Evolutionary conservation across 2,113 vertebrate genomes (phyloP).

Genomic region (Amphiprion percula): DNA sequence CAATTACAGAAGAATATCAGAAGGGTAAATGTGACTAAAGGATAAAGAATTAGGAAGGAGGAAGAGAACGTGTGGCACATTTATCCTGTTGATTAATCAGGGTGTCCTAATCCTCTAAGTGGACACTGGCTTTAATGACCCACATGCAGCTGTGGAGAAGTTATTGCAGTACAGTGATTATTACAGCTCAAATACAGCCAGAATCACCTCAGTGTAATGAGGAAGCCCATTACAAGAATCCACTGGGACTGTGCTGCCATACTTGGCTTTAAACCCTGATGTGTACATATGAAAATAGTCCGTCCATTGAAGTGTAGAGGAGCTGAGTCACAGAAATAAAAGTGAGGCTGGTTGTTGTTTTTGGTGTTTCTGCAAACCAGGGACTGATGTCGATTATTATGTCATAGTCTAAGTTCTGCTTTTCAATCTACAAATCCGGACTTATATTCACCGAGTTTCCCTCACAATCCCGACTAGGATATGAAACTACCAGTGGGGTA

Average conservation of each 20-base stretch:
- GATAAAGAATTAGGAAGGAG: slow-evolving; percentile 6
- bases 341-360: background rate
- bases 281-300: slow-evolving; percentile 24
- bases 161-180: slow-evolving; percentile 42
- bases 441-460: no score
- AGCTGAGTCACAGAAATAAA: slow-evolving; percentile 6
- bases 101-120: slow-evolving; percentile 29
- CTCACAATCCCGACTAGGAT: no score
- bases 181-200: slow-evolving; percentile 26
- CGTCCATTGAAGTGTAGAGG: background rate
- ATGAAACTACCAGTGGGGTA: no score
- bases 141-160: background rate
- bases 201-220: slow-evolving; percentile 54
- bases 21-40: background rate
- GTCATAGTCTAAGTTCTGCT: background rate
- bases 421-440: no score
- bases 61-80: background rate
- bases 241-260: background rate
- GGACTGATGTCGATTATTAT: background rate
- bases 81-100: slow-evolving; percentile 39
- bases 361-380: background rate
- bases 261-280: slow-evolving; percentile 13
- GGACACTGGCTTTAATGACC: slow-evolving; percentile 50
- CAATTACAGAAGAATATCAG: slow-evolving; percentile 33
- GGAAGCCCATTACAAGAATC: slow-evolving; percentile 36